A percentile compares a stretch with the other conserved stretches of the same genome.
phyloP scores from a whole-genome alignment of 2,888 invertebrate genomes.

The Linnaemya tessellans region DNA sequence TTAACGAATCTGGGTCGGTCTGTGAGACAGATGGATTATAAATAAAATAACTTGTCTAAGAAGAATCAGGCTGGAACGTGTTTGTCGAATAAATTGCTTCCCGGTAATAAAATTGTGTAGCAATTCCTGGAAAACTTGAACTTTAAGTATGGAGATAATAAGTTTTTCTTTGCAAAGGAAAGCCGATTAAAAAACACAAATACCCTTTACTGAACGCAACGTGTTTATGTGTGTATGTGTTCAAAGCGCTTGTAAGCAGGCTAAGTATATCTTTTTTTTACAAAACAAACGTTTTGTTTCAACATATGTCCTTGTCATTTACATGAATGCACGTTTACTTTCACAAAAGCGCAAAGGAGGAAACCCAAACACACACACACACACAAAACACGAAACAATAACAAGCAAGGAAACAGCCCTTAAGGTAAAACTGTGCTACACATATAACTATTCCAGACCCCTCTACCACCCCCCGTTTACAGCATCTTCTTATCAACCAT shows the following conservation, averaged over 20 bases:
- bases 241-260: constrained; percentile 4
- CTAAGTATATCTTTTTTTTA: neutral
- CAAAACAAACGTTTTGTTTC: constrained; percentile 61
- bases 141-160: too few species aligned
- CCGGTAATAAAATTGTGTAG: too few species aligned
- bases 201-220: neutral
- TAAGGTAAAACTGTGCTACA: constrained; percentile 50
- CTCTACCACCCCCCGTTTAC: neutral
- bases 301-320: constrained; percentile 72
- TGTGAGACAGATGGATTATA: too few species aligned
- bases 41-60: too few species aligned
- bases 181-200: neutral
- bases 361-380: constrained; percentile 1
- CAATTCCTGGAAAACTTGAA: too few species aligned
- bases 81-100: too few species aligned
- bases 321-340: constrained; percentile 64
- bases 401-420: constrained; percentile 50
- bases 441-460: constrained; percentile 8
- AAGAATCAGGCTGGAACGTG: too few species aligned
- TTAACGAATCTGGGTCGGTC: too few species aligned
- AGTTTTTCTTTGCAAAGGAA: neutral
- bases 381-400: constrained; percentile 5
- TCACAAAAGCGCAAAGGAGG: constrained; percentile 18
- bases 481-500: neutral
- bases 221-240: neutral